Evolutionary conservation across 2,113 vertebrate species (phyloP), one percentile per base, ranked within the genome.

Genomic region (Gopherus evgoodei): DNA sequence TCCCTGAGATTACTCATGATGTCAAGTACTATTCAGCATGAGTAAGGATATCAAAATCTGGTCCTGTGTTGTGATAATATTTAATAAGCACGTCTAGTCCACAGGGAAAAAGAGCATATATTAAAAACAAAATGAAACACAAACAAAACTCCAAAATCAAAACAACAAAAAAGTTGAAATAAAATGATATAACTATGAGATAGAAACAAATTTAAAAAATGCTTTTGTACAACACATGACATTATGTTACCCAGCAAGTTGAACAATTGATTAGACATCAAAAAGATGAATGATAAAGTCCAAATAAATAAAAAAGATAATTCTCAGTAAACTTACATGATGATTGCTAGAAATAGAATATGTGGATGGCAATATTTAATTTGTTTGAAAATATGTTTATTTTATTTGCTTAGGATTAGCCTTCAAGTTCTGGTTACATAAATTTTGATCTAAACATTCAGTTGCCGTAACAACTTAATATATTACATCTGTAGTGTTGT

Each of bases 351-450:
- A 89, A 50, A 94, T 76, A 87, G 69, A 94, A 80, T 95, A 95
- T 65, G 87, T 93, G 72, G 22, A 91, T 92, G 49, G n/a, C 75
- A 94, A 89, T 96, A 97, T 95, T 95, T 97, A 95, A 96, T 93
- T 96, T 95, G 81, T 94, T 95, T 95, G 56, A 52, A 94, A 95
- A 96, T 96, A 89, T 86, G 62, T 92, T 97, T 96, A 93, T 89
- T 92, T 81, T 75, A 90, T 91, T 90, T 92, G 47, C 24, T 50
- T 17, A 86, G 49, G 90, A 97, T 95, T 95, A 96, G 96, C 90
- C 75, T 56, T 93, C 56, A 84, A 94, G 81, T 95, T 96, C 88
- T 94, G 47, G 50, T 91, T 83, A 97, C 84, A 93, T 93, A 80
- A 97, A 98, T 93, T 88, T 95, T 94, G 96, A 91, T 97, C 83